These are phyloP conservation scores for Lycocorax pyrrhopterus DNA, from an alignment of 2,113 vertebrate genomes.

Conservation along the genomic window DNA sequence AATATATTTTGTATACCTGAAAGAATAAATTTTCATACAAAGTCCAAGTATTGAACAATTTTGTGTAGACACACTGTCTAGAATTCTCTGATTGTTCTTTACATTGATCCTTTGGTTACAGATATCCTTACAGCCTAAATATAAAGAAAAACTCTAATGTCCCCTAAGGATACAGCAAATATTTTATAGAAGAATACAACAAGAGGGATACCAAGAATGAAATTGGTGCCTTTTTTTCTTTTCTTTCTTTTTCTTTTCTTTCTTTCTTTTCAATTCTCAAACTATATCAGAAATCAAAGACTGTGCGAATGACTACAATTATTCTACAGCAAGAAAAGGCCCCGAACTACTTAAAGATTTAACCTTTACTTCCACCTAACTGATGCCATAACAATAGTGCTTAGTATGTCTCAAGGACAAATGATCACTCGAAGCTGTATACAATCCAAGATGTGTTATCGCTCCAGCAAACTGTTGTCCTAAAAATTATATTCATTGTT, in stretches of 20 bases:
- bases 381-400: constrained; percentile 72
- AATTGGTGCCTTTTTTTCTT: not conserved
- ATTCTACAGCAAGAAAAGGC: constrained; percentile 61
- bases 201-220: constrained; percentile 1
- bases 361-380: constrained; percentile 77
- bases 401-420: constrained; percentile 81
- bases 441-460: constrained; percentile 79
- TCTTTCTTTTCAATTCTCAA: constrained; percentile 2
- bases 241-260: not conserved
- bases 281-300: constrained; percentile 47
- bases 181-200: constrained; percentile 8
- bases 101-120: not conserved
- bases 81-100: not conserved
- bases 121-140: not conserved
- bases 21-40: not conserved
- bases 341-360: constrained; percentile 64
- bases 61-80: not conserved
- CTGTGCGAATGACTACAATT: constrained; percentile 35
- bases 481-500: constrained; percentile 93
- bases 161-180: not conserved
- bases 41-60: not conserved
- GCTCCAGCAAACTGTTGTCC: constrained; percentile 79
- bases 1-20: not conserved
- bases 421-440: constrained; percentile 72
- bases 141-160: not conserved